Evolutionary conservation across 2,888 invertebrate genomes (phyloP).

Genomic region (Brenthis hecate): DNA sequence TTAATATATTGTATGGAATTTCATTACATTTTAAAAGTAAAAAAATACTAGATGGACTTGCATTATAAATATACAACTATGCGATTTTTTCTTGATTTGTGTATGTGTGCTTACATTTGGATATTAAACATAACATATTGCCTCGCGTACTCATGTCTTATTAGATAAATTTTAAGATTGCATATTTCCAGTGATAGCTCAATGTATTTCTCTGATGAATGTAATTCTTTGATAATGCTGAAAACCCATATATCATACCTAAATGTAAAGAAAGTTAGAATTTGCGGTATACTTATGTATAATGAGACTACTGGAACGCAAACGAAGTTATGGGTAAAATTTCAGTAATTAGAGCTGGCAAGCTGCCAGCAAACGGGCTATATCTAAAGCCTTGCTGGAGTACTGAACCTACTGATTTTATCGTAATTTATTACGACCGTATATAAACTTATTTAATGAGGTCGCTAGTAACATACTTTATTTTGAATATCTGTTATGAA

Average conservation of each 20-base stretch:
- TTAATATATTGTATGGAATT: slow-evolving; percentile 15
- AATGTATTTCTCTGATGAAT: no score
- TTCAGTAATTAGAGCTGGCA: slow-evolving; percentile 49
- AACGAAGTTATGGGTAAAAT: slow-evolving; percentile 5
- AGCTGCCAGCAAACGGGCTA: slow-evolving; percentile 49
- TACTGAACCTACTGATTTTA: slow-evolving; percentile 51
- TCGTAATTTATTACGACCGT: slow-evolving; percentile 56
- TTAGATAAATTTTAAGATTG: no score
- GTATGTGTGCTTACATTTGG: no score
- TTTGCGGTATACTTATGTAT: background rate
- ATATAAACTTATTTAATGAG: slow-evolving; percentile 43
- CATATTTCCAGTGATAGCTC: no score
- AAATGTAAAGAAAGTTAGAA: background rate
- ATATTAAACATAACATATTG: no score
- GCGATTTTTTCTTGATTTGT: no score
- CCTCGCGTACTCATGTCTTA: no score
- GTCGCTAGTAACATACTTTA: slow-evolving; percentile 29
- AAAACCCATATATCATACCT: no score
- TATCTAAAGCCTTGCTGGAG: slow-evolving; percentile 34
- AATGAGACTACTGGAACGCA: background rate
- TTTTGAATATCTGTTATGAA: slow-evolving; percentile 12
- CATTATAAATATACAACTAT: no score
- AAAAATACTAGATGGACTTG: no score
- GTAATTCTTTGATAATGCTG: no score
- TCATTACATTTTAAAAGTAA: no score